phyloP scores from a whole-genome alignment of 2,113 vertebrate species.

The Oenanthe melanoleuca region DNA sequence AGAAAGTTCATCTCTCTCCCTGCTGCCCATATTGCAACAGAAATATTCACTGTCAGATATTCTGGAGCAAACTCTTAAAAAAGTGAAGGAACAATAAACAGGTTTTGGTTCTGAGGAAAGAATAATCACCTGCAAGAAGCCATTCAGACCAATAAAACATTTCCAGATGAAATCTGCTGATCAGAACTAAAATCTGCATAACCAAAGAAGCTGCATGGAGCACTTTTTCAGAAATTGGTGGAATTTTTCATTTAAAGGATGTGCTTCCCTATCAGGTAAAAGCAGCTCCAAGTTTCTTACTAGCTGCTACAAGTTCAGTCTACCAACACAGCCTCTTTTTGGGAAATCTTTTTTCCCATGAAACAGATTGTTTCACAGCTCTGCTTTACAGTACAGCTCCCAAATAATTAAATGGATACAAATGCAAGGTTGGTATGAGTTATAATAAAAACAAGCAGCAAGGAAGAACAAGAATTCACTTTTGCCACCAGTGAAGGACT shows the following conservation, averaged over 20 bases:
- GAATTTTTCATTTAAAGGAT: conserved; percentile 6
- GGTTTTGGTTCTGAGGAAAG: not conserved
- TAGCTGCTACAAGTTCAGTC: not conserved
- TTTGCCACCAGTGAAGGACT: not conserved
- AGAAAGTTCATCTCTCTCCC: not conserved
- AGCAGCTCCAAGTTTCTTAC: not conserved
- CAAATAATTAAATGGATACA: not conserved
- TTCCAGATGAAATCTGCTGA: not conserved
- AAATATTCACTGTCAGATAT: not conserved
- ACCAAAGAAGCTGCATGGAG: not conserved
- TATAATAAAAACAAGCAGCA: not conserved
- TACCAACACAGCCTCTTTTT: not conserved
- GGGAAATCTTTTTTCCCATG: not conserved
- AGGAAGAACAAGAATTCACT: not conserved
- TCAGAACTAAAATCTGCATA: not conserved
- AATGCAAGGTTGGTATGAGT: not conserved
- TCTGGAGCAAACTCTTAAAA: not conserved
- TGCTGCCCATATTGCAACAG: not conserved
- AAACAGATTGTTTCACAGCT: not conserved
- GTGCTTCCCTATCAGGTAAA: not conserved
- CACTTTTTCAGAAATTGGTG: not conserved
- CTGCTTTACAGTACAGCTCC: not conserved
- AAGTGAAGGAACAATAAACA: conserved; percentile 10
- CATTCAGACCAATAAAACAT: not conserved
- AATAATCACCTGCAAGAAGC: not conserved